Evolutionary conservation across 1,140 invertebrate species (phyloP), one percentile per base, ranked within the genome.

Genomic region (Hestina assimilis): DNA sequence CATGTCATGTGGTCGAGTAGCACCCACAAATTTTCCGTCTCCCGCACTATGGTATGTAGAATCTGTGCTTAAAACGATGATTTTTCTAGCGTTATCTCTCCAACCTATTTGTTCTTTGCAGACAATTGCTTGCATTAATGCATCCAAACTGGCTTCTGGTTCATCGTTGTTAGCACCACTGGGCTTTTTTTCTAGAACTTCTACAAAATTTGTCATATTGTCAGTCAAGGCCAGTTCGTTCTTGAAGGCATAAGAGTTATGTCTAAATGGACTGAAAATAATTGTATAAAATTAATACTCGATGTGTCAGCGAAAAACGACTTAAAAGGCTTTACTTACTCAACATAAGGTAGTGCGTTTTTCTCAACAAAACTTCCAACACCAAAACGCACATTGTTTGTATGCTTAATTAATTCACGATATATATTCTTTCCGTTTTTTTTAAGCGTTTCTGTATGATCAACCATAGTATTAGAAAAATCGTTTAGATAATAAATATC

Each of bases 331-430:
- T 58, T 26, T 11, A 89, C 89, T 83, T 87, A 92, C 91, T 89
- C 89, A 69, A 79, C 93, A 89, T 93, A 97, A 1, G 96, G 96
- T 87, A 96, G 92, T 0, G 92, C 91, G 1, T 94, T 93, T 87
- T 98, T 98, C 69, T 98, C 96, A 1, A 97, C 93, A 88, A 97
- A 97, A 63, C 93, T 96, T 11, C 96, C 96, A 78, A 97, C 95
- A 21, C 96, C 96, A 7, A 97, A 84, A 5, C 90, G 89, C 69
- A 97, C 96, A 75, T 97, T 95, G 14, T 92, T 93, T 0, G 96
- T 97, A 17, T 97, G 92, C 17, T 91, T 92, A 47, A 85, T 89
- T 92, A 97, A 94, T 7, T 89, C 83, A 7, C 88, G 72, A 6
- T 90, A 92, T 35, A 96, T 87, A 8, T 90, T 65, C 42, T 90